Conservation (phyloP, 2,888 invertebrate genomes). For the Rotaria macrura region DNA sequence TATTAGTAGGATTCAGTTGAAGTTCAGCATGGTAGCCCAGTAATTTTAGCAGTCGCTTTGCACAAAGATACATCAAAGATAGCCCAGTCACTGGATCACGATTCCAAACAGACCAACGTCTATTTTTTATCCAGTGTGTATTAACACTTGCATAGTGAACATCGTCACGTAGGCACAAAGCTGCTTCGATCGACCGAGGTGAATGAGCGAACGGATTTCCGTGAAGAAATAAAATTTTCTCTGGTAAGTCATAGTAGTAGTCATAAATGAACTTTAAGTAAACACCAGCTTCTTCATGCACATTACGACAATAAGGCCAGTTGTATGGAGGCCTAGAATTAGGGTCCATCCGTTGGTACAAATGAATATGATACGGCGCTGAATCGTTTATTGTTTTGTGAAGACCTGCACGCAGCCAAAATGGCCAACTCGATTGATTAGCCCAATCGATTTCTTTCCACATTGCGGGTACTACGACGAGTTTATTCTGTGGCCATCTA, state of each 20-base stretch:
- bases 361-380: neutral
- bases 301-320: neutral
- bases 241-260: neutral
- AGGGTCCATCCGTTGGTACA: neutral
- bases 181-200: neutral
- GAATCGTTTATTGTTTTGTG: fast-evolving
- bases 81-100: neutral
- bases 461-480: neutral
- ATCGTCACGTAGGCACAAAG: neutral
- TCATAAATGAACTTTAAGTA: neutral
- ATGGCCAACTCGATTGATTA: neutral
- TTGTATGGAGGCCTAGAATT: neutral
- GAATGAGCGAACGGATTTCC: neutral
- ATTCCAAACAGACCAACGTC: neutral
- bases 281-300: neutral
- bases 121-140: neutral
- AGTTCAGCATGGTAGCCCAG: neutral
- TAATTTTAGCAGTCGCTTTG: neutral
- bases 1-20: neutral
- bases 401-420: neutral
- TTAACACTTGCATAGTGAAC: neutral
- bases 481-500: neutral
- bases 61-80: neutral
- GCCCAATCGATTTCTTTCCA: neutral
- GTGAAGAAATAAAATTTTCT: neutral